A percentile compares a stretch with the other conserved stretches of the same genome.
Evolutionary conservation across 2,113 vertebrate species (phyloP).

Genomic region (Melanocharis versteri): DNA sequence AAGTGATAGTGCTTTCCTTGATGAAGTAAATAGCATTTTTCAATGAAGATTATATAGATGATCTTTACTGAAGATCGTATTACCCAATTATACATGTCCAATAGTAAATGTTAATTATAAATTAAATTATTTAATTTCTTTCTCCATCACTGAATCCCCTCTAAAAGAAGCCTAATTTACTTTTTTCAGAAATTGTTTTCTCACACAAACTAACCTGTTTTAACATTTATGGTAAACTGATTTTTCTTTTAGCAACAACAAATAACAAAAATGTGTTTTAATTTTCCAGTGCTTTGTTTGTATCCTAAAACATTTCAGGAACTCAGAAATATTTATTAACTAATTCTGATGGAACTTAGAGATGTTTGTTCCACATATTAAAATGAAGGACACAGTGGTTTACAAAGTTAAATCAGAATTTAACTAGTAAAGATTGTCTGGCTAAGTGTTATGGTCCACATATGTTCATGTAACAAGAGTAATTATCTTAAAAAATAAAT

Average conservation of each 20-base stretch:
- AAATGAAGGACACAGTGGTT: conserved; percentile 58
- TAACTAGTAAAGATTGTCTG: conserved; percentile 3
- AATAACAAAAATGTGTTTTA: conserved; percentile 25
- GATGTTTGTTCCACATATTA: neutral
- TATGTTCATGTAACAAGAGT: conserved; percentile 56
- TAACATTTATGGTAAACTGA: neutral
- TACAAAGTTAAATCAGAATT: conserved; percentile 26
- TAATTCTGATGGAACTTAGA: conserved; percentile 17
- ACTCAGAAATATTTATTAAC: conserved; percentile 25
- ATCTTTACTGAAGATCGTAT: neutral
- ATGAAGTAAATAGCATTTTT: conserved; percentile 16
- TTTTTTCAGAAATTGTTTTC: neutral
- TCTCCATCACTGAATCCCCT: neutral
- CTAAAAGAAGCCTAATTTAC: conserved; percentile 8
- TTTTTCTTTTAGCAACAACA: conserved; percentile 3
- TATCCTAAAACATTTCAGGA: conserved; percentile 58
- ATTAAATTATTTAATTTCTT: conserved; percentile 47
- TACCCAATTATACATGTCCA: neutral
- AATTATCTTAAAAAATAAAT: conserved; percentile 60
- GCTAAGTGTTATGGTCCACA: conserved; percentile 57
- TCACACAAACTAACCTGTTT: neutral
- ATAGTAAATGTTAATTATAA: conserved; percentile 31
- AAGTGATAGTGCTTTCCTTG: neutral
- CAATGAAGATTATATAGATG: conserved; percentile 8
- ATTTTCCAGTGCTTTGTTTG: conserved; percentile 21